A percentile compares a stretch with the other conserved stretches of the same genome.
phyloP scores from a whole-genome alignment of 2,113 vertebrate species.

The Semicossyphus pulcher region DNA sequence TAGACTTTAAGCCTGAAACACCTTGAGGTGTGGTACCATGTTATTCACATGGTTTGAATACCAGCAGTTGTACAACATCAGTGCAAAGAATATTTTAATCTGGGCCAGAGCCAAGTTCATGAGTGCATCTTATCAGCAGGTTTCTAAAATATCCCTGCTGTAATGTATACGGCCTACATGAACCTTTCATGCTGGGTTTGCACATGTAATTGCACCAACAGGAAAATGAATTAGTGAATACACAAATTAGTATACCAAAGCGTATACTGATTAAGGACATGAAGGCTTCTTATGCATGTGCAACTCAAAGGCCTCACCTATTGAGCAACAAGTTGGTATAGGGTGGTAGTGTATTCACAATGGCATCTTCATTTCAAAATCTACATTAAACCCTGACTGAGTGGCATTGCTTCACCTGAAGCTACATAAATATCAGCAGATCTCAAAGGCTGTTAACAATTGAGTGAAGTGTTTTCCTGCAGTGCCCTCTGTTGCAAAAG shows the following conservation, averaged over 20 bases:
- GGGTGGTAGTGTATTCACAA: neutral
- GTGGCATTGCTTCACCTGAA: constrained; percentile 1
- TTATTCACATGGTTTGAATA: constrained; percentile 14
- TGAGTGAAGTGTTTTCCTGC: constrained; percentile 34
- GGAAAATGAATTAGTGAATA: neutral
- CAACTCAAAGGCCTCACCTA: neutral
- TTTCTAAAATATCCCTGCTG: neutral
- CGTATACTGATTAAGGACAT: neutral
- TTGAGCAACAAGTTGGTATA: neutral
- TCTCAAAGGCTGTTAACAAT: neutral
- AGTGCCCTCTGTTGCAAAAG: constrained; percentile 77
- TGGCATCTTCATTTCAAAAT: neutral
- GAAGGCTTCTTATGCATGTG: neutral
- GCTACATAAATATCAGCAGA: constrained; percentile 13
- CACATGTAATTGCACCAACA: neutral
- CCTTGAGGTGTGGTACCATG: constrained; percentile 2
- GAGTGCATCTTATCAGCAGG: constrained; percentile 1
- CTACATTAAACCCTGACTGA: constrained; percentile 15
- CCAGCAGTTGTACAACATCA: constrained; percentile 3
- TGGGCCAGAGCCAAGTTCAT: constrained; percentile 4
- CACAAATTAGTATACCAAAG: neutral
- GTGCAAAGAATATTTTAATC: neutral
- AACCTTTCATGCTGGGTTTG: neutral
- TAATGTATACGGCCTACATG: neutral
- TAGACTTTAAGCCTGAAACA: constrained; percentile 17